Percentiles rank a stretch among this genome's conserved stretches.
Evolutionary conservation across 2,797 vertebrate species (phyloP).

Genomic region (Sylvia borin): DNA sequence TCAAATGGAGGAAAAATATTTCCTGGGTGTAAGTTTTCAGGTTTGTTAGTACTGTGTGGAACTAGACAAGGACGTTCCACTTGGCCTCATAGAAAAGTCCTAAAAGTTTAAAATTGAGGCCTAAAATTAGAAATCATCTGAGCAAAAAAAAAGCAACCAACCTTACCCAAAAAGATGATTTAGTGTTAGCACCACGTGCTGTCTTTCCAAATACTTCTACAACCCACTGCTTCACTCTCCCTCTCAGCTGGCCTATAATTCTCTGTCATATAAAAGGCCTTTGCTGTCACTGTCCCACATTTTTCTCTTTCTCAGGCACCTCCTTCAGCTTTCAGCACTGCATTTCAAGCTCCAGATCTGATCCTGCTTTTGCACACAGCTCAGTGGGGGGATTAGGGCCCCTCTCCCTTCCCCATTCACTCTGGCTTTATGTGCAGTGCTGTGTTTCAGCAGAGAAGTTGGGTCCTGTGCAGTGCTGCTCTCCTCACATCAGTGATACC

Average conservation of each 20-base stretch:
- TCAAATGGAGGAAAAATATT: not conserved
- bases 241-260: not conserved
- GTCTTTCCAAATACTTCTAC: not conserved
- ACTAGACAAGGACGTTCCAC: not conserved
- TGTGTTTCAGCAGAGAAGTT: not conserved
- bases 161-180: not conserved
- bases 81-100: not conserved
- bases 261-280: not conserved
- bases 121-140: not conserved
- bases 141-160: not conserved
- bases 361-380: not conserved
- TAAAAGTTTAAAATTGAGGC: not conserved
- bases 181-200: fast-evolving
- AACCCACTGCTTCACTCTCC: not conserved
- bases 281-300: not conserved
- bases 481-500: not conserved
- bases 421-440: not conserved
- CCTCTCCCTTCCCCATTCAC: not conserved
- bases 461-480: not conserved
- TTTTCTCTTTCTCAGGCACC: conserved; percentile 1
- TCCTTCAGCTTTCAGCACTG: not conserved
- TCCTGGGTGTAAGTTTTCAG: not conserved
- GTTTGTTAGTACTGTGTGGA: not conserved
- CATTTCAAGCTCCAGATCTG: not conserved
- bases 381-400: not conserved